Percentiles rank a stretch among this genome's conserved stretches.
Evolutionary conservation across 2,888 invertebrate species (phyloP).

Genomic region (Tortrix viridana): DNA sequence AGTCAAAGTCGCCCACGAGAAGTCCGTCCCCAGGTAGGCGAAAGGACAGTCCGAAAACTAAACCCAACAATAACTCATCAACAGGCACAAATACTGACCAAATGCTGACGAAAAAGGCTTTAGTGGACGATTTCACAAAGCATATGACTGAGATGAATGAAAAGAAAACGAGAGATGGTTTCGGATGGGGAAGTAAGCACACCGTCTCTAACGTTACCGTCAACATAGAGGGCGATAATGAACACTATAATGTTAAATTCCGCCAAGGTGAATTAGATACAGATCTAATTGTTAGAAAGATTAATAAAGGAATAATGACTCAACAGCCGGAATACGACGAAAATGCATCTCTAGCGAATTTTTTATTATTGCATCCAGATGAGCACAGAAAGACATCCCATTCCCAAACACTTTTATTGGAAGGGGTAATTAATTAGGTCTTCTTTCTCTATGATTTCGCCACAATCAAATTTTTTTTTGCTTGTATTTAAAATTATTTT

Average conservation of each 20-base stretch:
- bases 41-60: slow-evolving; percentile 32
- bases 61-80: slow-evolving; percentile 33
- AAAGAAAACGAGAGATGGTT: slow-evolving; percentile 40
- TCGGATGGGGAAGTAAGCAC: slow-evolving; percentile 41
- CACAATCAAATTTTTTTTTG: too few species aligned
- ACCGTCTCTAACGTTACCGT: slow-evolving; percentile 60
- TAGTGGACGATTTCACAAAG: slow-evolving; percentile 60
- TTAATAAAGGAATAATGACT: slow-evolving; percentile 39
- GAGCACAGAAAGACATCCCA: slow-evolving; percentile 39
- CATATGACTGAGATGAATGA: slow-evolving; percentile 48
- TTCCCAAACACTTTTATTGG: slow-evolving; percentile 40
- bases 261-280: slow-evolving; percentile 53
- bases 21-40: slow-evolving; percentile 19
- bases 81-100: slow-evolving; percentile 53
- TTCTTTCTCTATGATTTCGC: background rate
- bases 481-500: background rate
- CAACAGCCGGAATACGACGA: slow-evolving; percentile 32
- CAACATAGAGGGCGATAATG: slow-evolving; percentile 64
- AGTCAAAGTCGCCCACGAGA: slow-evolving; percentile 11
- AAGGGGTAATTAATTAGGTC: slow-evolving; percentile 41
- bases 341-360: slow-evolving; percentile 45
- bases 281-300: slow-evolving; percentile 57
- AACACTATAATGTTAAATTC: slow-evolving; percentile 61
- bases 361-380: slow-evolving; percentile 44
- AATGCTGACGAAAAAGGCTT: slow-evolving; percentile 55